Evolutionary conservation across 2,113 vertebrate species (phyloP).

Genomic region (Tetrao urogallus): DNA sequence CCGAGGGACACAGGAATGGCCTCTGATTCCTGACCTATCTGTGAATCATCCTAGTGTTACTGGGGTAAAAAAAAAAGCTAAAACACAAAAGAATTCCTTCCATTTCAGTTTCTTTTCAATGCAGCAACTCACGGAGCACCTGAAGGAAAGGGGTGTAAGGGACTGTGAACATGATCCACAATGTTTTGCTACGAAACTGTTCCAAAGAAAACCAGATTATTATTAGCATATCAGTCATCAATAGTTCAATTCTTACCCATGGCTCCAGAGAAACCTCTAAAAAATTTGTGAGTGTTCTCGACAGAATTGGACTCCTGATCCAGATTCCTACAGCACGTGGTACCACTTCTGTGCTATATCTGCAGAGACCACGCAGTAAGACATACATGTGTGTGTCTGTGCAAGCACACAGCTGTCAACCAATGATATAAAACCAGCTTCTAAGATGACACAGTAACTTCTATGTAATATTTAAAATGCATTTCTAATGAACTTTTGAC

Average conservation of each 20-base stretch:
- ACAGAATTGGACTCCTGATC: neutral
- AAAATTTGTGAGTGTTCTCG: neutral
- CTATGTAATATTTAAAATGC: neutral
- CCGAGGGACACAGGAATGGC: neutral
- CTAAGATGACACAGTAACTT: neutral
- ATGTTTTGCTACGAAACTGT: neutral
- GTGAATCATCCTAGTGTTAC: neutral
- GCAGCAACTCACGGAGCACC: neutral
- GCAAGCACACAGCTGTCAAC: neutral
- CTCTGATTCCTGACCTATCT: neutral
- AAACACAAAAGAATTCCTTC: neutral
- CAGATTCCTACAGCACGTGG: neutral
- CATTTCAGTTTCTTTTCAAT: slow-evolving; percentile 1
- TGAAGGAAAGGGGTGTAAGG: neutral
- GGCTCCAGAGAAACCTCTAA: neutral
- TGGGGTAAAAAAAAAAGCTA: neutral
- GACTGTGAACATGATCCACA: neutral
- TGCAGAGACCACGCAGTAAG: neutral
- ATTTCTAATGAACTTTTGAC: neutral
- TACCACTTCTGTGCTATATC: neutral
- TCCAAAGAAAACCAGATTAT: neutral
- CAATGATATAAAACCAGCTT: neutral
- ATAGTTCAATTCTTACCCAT: neutral
- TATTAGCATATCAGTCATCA: neutral
- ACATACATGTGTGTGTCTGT: neutral